Percentiles rank a stretch among this genome's conserved stretches.
phyloP scores from a whole-genome alignment of 2,888 invertebrate genomes.

The Aricia artaxerxes region DNA sequence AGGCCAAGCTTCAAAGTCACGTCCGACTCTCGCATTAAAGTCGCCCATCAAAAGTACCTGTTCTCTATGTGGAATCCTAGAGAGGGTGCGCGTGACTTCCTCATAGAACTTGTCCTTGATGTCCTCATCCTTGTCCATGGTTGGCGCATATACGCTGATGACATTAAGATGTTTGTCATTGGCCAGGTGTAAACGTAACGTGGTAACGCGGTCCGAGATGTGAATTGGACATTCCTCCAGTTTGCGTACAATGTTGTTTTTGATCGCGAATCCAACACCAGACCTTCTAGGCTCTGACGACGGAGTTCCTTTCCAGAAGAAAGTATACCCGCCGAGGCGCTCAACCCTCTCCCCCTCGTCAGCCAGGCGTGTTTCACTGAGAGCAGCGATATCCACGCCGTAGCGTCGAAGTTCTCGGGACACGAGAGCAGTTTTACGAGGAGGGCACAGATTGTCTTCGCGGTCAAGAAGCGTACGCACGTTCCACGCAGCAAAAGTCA shows the following conservation, averaged over 20 bases:
- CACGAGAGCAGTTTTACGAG: not conserved
- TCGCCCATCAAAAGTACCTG: too few species aligned
- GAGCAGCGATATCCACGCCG: not conserved
- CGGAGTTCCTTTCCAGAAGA: not conserved
- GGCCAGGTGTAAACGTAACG: too few species aligned
- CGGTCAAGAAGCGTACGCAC: constrained; percentile 43
- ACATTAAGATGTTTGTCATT: too few species aligned
- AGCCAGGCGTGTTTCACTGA: not conserved
- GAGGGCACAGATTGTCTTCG: constrained; percentile 38
- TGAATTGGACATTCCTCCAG: not conserved
- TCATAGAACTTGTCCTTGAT: too few species aligned
- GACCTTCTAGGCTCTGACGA: not conserved
- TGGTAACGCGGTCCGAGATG: not conserved
- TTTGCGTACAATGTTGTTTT: not conserved
- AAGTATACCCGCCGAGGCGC: not conserved
- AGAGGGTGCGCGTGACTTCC: too few species aligned
- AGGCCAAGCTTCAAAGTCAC: too few species aligned
- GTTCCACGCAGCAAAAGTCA: constrained; percentile 40
- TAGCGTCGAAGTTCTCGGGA: not conserved
- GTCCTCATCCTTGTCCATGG: too few species aligned
- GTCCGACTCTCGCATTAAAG: too few species aligned
- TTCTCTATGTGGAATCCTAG: too few species aligned
- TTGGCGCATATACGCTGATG: too few species aligned
- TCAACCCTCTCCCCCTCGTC: not conserved
- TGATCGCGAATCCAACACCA: not conserved